Evolutionary conservation across 2,888 invertebrate genomes (phyloP), one percentile per base, ranked within the genome.

Genomic region (Oligia latruncula): DNA sequence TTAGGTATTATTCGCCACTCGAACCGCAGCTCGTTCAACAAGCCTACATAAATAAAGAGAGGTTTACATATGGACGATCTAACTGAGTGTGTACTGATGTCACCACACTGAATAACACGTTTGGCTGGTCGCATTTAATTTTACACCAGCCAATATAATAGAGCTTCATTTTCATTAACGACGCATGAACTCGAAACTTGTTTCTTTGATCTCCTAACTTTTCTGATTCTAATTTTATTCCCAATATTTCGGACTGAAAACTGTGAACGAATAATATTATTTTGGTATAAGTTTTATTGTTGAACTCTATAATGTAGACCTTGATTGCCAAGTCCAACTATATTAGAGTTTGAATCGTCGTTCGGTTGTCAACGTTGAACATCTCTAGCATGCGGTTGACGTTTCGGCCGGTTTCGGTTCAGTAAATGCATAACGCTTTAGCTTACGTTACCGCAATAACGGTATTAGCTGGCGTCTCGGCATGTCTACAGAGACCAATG

Each of bases 31-130:
- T 79, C 77, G 80, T 83, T 85, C 79, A 86, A 87, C 84, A 83
- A 73, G 70, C 84, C 86, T 86, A 85, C 83, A 83, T 89, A 90
- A 88, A 90, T 90, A 88, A 88, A 90, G 77, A 80, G 83, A 74
- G 82, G 75, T 84, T 85, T 87, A 88, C 86, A 86, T 86, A 90
- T 84, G 83, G 79, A 82, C 83, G 73, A 86, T 82, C 81, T 84
- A 82, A 90, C 90, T 85, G 89, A 91, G 90, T 89, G 85, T 76
- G 79, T 87, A 87, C 88, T 84, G 85, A 87, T 91, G 90, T 91
- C 90, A 92, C 90, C 88, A 83, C 89, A 90, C 81, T 87, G 87
- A 90, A 90, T 89, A 89, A 85, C 86, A 90, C 88, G 89, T 89
- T 87, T 90, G 87, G 85, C 87, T 90, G 87, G 88, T 87, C 80